Conservation (phyloP, 2,888 invertebrate genomes). For the Drosophila rellima region DNA sequence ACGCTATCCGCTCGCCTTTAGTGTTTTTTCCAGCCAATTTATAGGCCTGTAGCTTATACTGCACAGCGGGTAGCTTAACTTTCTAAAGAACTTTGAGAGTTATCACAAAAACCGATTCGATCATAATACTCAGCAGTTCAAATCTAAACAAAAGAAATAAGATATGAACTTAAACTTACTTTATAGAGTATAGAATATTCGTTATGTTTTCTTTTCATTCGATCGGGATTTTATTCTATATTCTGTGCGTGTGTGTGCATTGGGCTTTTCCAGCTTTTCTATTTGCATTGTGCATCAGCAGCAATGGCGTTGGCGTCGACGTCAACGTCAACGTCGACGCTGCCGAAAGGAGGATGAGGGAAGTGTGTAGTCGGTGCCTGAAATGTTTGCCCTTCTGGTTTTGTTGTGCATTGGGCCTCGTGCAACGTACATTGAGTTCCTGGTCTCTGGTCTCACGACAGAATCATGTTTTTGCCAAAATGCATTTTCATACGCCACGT, state of each 20-base stretch:
- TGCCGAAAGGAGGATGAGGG: not conserved
- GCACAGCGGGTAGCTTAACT: not conserved
- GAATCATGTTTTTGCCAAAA: slow-evolving; percentile 77
- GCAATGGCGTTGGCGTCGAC: slow-evolving; percentile 17
- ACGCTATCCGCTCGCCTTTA: slow-evolving; percentile 5
- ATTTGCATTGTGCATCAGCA: slow-evolving; percentile 73
- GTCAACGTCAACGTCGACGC: slow-evolving; percentile 5
- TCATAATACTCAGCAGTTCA: not conserved
- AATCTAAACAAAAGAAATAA: too few relatives aligned
- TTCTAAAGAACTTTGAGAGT: not conserved
- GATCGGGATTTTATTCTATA: slow-evolving; percentile 30
- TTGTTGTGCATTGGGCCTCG: slow-evolving; percentile 44
- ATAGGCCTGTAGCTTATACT: slow-evolving; percentile 47
- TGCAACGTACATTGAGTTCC: slow-evolving; percentile 45
- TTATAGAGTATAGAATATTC: slow-evolving; percentile 20
- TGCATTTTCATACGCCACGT: slow-evolving; percentile 78
- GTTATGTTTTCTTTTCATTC: slow-evolving; percentile 8
- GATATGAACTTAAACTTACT: not conserved
- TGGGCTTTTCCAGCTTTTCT: slow-evolving; percentile 68
- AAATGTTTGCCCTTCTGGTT: slow-evolving; percentile 74
- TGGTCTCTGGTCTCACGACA: slow-evolving; percentile 37
- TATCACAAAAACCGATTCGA: not conserved
- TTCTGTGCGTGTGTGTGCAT: slow-evolving; percentile 39
- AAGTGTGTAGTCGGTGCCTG: slow-evolving; percentile 36
- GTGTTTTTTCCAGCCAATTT: slow-evolving; percentile 66